Conservation (phyloP, 2,113 vertebrate species). For the Seriola rivoliana region DNA sequence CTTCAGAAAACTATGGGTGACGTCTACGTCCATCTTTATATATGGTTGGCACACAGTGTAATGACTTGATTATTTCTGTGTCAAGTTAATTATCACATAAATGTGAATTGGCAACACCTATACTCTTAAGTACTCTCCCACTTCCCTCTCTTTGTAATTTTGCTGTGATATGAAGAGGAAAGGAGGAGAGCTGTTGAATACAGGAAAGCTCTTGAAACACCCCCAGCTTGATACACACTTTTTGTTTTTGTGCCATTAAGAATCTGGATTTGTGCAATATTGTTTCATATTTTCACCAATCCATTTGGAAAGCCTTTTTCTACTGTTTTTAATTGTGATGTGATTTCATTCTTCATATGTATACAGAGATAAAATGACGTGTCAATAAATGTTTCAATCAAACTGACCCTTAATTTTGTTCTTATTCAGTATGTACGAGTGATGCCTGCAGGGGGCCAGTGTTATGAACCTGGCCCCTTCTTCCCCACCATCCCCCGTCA, state of each 20-base stretch:
- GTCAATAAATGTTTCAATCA: not conserved
- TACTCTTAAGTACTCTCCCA: not conserved
- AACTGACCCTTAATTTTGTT: not conserved
- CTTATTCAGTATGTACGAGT: constrained; percentile 86
- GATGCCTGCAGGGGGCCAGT: constrained; percentile 87
- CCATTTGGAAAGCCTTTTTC: too few relatives aligned
- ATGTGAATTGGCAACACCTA: not conserved
- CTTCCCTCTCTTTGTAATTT: not conserved
- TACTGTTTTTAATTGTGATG: too few relatives aligned
- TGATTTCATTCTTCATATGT: not conserved
- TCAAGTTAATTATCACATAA: too few relatives aligned
- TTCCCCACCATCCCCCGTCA: constrained; percentile 84
- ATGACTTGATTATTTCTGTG: too few relatives aligned
- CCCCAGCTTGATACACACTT: too few relatives aligned
- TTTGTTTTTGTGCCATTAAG: too few relatives aligned
- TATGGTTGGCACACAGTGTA: too few relatives aligned
- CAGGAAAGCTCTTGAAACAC: not conserved
- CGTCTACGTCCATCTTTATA: too few relatives aligned
- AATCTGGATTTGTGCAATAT: too few relatives aligned
- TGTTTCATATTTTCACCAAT: too few relatives aligned
- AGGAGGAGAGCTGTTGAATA: not conserved
- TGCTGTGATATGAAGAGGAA: not conserved
- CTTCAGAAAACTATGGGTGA: too few relatives aligned
- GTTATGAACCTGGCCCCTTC: constrained; percentile 89
- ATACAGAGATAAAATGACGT: not conserved